Conservation (phyloP, 2,797 vertebrate species). For the Urosaurus nigricauda region DNA sequence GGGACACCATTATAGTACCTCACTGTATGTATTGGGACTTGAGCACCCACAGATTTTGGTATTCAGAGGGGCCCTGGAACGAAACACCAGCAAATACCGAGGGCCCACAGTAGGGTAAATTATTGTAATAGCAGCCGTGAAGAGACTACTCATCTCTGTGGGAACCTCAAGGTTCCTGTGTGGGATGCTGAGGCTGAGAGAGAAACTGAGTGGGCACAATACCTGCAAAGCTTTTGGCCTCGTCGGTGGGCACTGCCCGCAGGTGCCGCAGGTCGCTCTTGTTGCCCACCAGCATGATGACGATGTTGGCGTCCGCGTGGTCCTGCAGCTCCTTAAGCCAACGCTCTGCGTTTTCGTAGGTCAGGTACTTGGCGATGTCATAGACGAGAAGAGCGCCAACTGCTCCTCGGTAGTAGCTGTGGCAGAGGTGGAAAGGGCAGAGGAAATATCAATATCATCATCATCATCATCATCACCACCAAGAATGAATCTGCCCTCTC, state of each 20-base stretch:
- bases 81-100: too few relatives aligned
- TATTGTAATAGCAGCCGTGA: too few relatives aligned
- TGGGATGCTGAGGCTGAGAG: too few relatives aligned
- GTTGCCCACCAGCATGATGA: conserved; percentile 92
- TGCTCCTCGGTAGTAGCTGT: conserved; percentile 88
- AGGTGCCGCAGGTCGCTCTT: conserved; percentile 89
- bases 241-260: conserved; percentile 86
- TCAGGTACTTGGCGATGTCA: conserved; percentile 91
- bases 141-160: too few relatives aligned
- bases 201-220: background rate
- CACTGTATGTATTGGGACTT: too few relatives aligned
- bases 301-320: conserved; percentile 88
- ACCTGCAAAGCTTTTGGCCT: conserved; percentile 87
- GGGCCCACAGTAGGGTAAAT: too few relatives aligned
- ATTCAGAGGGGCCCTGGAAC: too few relatives aligned
- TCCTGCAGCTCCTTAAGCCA: conserved; percentile 92
- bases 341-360: conserved; percentile 88
- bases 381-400: conserved; percentile 90
- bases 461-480: too few relatives aligned
- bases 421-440: accelerated
- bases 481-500: too few relatives aligned
- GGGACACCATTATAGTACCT: too few relatives aligned
- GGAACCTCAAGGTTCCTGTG: too few relatives aligned
- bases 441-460: background rate
- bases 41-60: too few relatives aligned